These are phyloP conservation scores for Dendroctonus valens DNA, from an alignment of 1,140 invertebrate genomes.

Conservation along the genomic window DNA sequence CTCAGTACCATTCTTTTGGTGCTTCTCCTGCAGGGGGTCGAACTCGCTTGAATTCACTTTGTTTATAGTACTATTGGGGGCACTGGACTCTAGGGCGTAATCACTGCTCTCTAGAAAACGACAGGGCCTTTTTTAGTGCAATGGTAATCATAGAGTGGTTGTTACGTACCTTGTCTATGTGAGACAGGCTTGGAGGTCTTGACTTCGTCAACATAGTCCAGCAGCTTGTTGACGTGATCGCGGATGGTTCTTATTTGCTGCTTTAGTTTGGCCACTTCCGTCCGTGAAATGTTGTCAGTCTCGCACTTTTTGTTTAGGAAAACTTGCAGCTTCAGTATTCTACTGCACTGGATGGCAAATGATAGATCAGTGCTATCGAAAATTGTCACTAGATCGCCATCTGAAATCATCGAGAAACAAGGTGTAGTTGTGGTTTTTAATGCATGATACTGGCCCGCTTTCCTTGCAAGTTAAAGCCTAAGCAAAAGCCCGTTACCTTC, in stretches of 20 bases:
- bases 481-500: slow-evolving; percentile 56
- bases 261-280: slow-evolving; percentile 55
- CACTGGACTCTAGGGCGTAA: slow-evolving; percentile 24
- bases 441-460: too few relatives aligned
- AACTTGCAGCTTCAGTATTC: slow-evolving; percentile 67
- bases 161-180: slow-evolving; percentile 22
- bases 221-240: slow-evolving; percentile 60
- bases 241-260: slow-evolving; percentile 60
- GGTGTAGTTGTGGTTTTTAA: neutral
- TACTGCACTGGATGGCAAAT: slow-evolving; percentile 71
- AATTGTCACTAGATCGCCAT: slow-evolving; percentile 74
- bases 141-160: neutral
- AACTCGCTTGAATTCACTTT: slow-evolving; percentile 50
- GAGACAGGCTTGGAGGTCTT: slow-evolving; percentile 16
- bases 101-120: slow-evolving; percentile 16
- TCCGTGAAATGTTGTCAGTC: slow-evolving; percentile 31
- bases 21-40: slow-evolving; percentile 50
- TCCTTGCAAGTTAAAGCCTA: neutral
- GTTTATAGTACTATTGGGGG: slow-evolving; percentile 35
- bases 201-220: slow-evolving; percentile 56
- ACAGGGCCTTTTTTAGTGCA: slow-evolving; percentile 5
- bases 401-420: slow-evolving; percentile 51
- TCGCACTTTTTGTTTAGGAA: slow-evolving; percentile 52
- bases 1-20: slow-evolving; percentile 40
- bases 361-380: slow-evolving; percentile 72